These are phyloP conservation scores for Mionectes macconnelli DNA, from an alignment of 2,113 vertebrate species.

Conservation along the genomic window DNA sequence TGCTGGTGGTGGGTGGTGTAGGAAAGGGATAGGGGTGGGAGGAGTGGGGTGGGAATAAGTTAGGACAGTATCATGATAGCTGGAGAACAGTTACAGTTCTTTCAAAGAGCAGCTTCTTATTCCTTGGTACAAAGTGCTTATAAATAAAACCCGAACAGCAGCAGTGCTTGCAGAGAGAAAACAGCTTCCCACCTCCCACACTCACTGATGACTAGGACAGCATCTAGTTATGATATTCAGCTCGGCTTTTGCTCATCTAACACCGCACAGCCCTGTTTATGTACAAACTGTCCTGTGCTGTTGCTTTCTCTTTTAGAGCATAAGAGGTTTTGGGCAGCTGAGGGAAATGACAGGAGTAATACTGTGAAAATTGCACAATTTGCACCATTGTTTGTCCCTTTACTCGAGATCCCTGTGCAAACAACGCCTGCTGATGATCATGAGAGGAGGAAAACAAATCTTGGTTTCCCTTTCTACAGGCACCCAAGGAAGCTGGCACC, in stretches of 20 bases:
- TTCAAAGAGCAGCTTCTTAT: not conserved
- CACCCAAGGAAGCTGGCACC: not conserved
- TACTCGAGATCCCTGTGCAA: constrained; percentile 36
- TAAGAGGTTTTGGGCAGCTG: not conserved
- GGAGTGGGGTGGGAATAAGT: not conserved
- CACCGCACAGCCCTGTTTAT: constrained; percentile 19
- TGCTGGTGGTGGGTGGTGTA: not conserved
- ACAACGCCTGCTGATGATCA: constrained; percentile 45
- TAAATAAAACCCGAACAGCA: not conserved
- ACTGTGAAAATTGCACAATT: constrained; percentile 54
- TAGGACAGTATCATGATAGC: not conserved
- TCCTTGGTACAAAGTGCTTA: not conserved
- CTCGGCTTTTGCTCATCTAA: not conserved
- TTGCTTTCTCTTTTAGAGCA: not conserved
- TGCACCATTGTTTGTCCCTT: constrained; percentile 31
- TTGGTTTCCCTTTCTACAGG: constrained; percentile 21
- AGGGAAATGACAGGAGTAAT: not conserved
- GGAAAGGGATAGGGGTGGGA: rapidly evolving
- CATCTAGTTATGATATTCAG: constrained; percentile 35
- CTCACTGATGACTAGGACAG: not conserved
- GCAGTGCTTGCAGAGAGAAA: not conserved
- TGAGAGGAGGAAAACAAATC: constrained; percentile 36
- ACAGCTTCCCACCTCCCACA: not conserved
- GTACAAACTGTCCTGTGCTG: constrained; percentile 40
- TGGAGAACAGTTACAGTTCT: not conserved